These are phyloP conservation scores for Columbina picui DNA, from an alignment of 2,113 vertebrate genomes.

Conservation along the genomic window DNA sequence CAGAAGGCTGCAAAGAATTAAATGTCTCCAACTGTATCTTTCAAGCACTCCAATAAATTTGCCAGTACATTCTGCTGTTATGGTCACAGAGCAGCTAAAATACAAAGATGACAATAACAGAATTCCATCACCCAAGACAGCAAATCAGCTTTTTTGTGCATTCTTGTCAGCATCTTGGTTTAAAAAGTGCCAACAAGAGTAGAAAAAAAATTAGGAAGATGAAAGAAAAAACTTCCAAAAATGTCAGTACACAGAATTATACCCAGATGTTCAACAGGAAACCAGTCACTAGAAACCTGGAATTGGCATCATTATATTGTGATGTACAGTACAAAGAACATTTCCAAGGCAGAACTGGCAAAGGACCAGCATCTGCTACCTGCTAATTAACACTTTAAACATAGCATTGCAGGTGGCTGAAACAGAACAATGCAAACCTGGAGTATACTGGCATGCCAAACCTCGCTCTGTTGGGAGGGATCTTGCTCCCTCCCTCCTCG, in stretches of 20 bases:
- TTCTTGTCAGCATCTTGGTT: neutral
- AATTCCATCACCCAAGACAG: neutral
- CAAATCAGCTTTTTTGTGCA: fast-evolving
- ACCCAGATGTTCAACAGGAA: neutral
- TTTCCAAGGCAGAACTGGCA: neutral
- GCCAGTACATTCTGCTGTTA: neutral
- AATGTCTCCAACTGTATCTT: neutral
- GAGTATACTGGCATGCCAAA: fast-evolving
- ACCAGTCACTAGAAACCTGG: neutral
- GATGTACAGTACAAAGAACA: neutral
- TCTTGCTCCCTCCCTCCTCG: fast-evolving
- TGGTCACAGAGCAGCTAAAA: neutral
- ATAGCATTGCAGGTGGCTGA: neutral
- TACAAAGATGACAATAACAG: neutral
- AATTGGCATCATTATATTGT: neutral
- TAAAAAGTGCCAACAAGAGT: neutral
- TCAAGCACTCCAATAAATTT: neutral
- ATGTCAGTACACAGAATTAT: neutral
- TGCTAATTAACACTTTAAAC: slow-evolving; percentile 53
- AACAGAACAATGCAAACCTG: neutral
- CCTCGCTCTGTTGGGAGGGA: fast-evolving
- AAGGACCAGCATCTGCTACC: slow-evolving; percentile 11
- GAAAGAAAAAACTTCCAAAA: neutral
- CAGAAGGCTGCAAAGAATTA: neutral
- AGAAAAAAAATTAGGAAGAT: neutral